phyloP scores from a whole-genome alignment of 64 coral and sea anemone species.

The Pocillopora damicornis region DNA sequence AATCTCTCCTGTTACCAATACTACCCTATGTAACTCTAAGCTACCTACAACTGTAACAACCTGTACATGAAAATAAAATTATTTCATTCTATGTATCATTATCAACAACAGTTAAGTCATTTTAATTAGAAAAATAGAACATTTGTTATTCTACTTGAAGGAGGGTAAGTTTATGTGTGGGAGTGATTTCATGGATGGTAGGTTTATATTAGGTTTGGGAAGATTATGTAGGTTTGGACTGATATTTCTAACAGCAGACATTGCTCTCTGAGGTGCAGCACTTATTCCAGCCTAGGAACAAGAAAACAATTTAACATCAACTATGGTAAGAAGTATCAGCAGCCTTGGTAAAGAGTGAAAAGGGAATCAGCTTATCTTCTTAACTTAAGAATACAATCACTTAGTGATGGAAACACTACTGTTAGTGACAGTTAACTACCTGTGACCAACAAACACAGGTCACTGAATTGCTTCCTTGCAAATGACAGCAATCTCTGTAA shows the following conservation, averaged over 20 bases:
- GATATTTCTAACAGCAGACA: slow-evolving; percentile 90
- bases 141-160: slow-evolving; percentile 34
- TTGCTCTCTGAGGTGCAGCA: slow-evolving; percentile 91
- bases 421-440: no score
- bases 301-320: not conserved
- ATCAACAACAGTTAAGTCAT: not conserved
- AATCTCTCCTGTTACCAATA: no score
- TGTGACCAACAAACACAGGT: no score
- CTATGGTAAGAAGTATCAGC: no score
- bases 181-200: slow-evolving; percentile 81
- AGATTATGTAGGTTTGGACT: slow-evolving; percentile 91
- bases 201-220: slow-evolving; percentile 81
- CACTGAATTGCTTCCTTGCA: no score
- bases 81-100: not conserved
- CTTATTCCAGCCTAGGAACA: slow-evolving; percentile 83
- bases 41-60: not conserved
- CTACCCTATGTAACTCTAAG: no score
- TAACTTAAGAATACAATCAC: no score
- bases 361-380: not conserved
- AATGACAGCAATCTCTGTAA: no score
- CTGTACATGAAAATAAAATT: slow-evolving; percentile 12
- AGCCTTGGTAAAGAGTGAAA: not conserved
- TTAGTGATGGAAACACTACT: no score
- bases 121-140: slow-evolving; percentile 21
- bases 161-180: slow-evolving; percentile 85